These are phyloP conservation scores for Dynastes hyllus DNA, from an alignment of 2,888 invertebrate species.

Conservation along the genomic window DNA sequence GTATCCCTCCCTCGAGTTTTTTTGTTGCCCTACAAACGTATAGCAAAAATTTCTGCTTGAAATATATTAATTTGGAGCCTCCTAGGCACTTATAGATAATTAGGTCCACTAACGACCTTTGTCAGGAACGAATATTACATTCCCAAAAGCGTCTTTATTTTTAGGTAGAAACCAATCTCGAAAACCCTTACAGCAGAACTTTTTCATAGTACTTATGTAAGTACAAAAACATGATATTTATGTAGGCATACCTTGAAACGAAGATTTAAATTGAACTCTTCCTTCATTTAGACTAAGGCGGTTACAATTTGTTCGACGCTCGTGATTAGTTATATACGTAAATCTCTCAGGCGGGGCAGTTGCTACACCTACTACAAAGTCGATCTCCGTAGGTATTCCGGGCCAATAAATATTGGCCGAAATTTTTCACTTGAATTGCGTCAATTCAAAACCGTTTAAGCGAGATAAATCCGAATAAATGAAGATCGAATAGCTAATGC, in stretches of 20 bases:
- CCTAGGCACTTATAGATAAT: no score
- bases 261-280: conserved; percentile 4
- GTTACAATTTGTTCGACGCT: not conserved
- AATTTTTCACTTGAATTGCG: not conserved
- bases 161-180: no score
- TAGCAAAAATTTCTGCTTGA: no score
- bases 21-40: no score
- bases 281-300: not conserved
- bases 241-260: not conserved
- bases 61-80: no score
- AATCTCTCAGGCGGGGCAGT: not conserved
- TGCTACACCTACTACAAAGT: not conserved
- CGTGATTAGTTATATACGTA: not conserved
- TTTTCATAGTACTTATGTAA: no score
- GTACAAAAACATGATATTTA: no score
- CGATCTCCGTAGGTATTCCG: not conserved
- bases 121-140: no score
- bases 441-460: conserved; percentile 6
- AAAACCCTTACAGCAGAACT: no score
- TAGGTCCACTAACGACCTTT: no score
- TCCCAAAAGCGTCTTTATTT: no score
- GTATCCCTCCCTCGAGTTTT: no score
- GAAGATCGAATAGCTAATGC: not conserved
- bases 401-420: not conserved
- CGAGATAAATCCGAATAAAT: not conserved